These are phyloP conservation scores for Laticauda colubrina DNA, from an alignment of 2,113 vertebrate genomes.

Conservation along the genomic window DNA sequence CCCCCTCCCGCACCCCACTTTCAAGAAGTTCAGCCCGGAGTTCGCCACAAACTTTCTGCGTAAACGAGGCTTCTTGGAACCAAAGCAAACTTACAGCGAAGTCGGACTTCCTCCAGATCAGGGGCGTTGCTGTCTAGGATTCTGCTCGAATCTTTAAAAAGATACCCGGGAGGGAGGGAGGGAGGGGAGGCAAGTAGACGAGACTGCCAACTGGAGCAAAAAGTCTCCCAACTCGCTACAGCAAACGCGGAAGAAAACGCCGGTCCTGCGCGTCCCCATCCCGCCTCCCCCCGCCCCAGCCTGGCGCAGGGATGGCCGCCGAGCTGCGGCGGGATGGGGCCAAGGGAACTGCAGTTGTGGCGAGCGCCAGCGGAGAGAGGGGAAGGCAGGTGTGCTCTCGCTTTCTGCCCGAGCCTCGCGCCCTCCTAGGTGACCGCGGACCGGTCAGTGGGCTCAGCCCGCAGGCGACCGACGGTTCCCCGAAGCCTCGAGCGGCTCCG, in stretches of 20 bases:
- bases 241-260: background rate
- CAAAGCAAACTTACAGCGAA: background rate
- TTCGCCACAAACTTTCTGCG: background rate
- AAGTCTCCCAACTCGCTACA: background rate
- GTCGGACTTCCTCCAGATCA: background rate
- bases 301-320: background rate
- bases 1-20: background rate
- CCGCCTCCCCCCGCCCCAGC: background rate
- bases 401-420: background rate
- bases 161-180: background rate
- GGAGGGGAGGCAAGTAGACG: background rate
- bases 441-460: background rate
- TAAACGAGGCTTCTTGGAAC: background rate
- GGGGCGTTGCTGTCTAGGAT: background rate
- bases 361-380: background rate
- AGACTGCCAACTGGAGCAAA: background rate
- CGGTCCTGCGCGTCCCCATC: background rate
- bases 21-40: background rate
- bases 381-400: background rate
- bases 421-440: background rate
- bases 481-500: background rate
- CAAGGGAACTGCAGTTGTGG: background rate
- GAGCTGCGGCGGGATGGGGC: background rate
- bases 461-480: background rate
- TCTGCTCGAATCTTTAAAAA: background rate